A percentile compares a stretch with the other conserved stretches of the same genome.
Evolutionary conservation across 2,888 invertebrate genomes (phyloP).

Genomic region (Drosophila macrospina): DNA sequence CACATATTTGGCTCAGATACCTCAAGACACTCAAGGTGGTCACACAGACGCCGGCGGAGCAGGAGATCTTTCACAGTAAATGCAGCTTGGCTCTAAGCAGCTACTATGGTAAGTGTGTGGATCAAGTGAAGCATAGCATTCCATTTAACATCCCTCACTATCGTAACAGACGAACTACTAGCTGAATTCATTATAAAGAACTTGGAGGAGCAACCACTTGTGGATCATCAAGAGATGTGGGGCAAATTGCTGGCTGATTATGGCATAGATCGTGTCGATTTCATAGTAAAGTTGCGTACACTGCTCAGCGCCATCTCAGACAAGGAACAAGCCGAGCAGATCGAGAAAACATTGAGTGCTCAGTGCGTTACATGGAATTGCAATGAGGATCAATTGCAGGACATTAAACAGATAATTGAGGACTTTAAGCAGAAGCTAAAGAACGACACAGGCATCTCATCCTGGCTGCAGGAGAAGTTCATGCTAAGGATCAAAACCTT

Average conservation of each 20-base stretch:
- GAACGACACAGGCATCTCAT: background rate
- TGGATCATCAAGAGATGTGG: conserved; percentile 37
- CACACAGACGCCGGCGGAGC: conserved; percentile 53
- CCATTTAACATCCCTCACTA: background rate
- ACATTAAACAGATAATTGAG: conserved; percentile 6
- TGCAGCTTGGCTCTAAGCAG: conserved; percentile 42
- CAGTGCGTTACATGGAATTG: conserved; percentile 42
- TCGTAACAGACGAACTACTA: conserved; percentile 39
- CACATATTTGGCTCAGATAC: conserved; percentile 57
- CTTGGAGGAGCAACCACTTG: conserved; percentile 28
- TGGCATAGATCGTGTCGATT: conserved; percentile 50
- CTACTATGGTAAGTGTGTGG: conserved; percentile 47
- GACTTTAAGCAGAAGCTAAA: conserved; percentile 38
- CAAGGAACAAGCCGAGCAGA: background rate
- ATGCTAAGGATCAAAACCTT: conserved; percentile 14
- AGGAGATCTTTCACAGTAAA: conserved; percentile 16
- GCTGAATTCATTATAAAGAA: conserved; percentile 41
- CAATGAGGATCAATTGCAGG: conserved; percentile 9
- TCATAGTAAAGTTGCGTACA: conserved; percentile 10
- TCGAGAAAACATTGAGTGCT: conserved; percentile 26
- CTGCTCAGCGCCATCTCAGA: background rate
- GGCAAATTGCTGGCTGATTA: conserved; percentile 55
- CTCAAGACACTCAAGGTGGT: conserved; percentile 34
- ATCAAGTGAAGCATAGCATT: background rate
- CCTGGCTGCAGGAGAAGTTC: conserved; percentile 30